Conservation (phyloP, 2,797 vertebrate genomes). For the Labeo calbasu region DNA sequence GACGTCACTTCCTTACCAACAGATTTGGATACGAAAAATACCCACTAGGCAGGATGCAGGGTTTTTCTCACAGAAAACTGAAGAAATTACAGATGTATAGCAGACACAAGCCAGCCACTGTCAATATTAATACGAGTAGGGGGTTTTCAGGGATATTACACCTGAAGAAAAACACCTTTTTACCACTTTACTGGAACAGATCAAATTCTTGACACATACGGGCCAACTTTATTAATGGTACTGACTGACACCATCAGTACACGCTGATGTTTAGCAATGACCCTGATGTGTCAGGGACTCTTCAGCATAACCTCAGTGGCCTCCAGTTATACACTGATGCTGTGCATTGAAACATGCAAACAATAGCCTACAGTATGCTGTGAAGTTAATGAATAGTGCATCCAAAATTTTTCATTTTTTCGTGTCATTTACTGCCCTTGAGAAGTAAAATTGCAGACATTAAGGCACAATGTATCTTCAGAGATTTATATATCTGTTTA, state of each 20-base stretch:
- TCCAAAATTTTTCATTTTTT: not conserved
- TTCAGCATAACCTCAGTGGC: not conserved
- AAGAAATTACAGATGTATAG: not conserved
- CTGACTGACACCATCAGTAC: not conserved
- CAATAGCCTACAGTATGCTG: not conserved
- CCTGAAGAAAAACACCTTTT: not conserved
- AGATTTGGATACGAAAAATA: conserved; percentile 37
- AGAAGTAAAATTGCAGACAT: not conserved
- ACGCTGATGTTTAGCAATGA: not conserved
- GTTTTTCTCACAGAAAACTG: not conserved
- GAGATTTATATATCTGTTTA: not conserved
- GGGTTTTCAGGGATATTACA: conserved; percentile 7
- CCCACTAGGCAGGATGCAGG: conserved; percentile 52
- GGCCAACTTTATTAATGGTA: conserved; percentile 13
- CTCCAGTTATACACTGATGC: not conserved
- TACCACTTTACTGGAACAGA: conserved; percentile 1
- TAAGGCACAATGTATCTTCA: not conserved
- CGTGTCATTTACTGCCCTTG: not conserved
- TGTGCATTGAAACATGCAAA: conserved; percentile 8
- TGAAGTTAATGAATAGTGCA: not conserved
- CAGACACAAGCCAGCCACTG: not conserved
- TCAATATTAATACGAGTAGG: not conserved
- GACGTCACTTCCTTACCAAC: conserved; percentile 70
- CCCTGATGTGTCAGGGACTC: conserved; percentile 20
- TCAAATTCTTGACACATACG: not conserved